Percentiles rank a stretch among this genome's conserved stretches.
Evolutionary conservation across 2,888 invertebrate genomes (phyloP).

Genomic region (Lagria hirta): DNA sequence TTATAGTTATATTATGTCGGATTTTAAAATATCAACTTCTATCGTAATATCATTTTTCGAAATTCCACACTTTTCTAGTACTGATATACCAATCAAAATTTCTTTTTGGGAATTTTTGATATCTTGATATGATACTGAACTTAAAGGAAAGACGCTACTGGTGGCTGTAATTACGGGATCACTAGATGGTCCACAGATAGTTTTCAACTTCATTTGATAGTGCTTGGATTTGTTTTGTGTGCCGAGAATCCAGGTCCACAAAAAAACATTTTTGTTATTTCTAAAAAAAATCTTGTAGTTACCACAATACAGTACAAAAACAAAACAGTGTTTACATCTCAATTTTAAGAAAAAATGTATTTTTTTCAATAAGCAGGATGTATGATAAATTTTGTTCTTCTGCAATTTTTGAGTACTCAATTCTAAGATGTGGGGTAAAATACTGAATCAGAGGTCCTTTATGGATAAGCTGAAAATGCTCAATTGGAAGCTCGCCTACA

Average conservation of each 20-base stretch:
- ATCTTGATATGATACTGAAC: conserved; percentile 37
- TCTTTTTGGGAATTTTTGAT: conserved; percentile 42
- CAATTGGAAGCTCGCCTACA: conserved; percentile 40
- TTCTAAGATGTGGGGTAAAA: conserved; percentile 42
- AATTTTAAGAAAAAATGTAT: conserved; percentile 46
- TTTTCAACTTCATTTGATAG: no score
- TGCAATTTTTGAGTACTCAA: conserved; percentile 38
- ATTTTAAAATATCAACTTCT: conserved; percentile 19
- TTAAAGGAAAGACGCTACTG: conserved; percentile 43
- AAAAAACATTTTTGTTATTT: conserved; percentile 22
- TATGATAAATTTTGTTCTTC: conserved; percentile 39
- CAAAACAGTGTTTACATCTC: conserved; percentile 5
- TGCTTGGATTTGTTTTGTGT: no score
- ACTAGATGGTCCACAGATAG: no score
- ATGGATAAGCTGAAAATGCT: conserved; percentile 48
- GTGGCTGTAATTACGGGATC: conserved; percentile 43
- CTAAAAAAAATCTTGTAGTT: conserved; percentile 6
- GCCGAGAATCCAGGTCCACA: conserved; percentile 48
- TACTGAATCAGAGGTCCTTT: conserved; percentile 49
- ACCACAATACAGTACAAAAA: conserved; percentile 9
- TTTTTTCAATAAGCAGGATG: conserved; percentile 38
- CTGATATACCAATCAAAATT: conserved; percentile 39
- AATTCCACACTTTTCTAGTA: conserved; percentile 29
- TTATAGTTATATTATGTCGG: conserved; percentile 8
- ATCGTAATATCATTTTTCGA: conserved; percentile 15